Percentiles rank a stretch among this genome's conserved stretches.
Conservation (phyloP, 2,797 vertebrate species). For the Danio albolineatus region DNA sequence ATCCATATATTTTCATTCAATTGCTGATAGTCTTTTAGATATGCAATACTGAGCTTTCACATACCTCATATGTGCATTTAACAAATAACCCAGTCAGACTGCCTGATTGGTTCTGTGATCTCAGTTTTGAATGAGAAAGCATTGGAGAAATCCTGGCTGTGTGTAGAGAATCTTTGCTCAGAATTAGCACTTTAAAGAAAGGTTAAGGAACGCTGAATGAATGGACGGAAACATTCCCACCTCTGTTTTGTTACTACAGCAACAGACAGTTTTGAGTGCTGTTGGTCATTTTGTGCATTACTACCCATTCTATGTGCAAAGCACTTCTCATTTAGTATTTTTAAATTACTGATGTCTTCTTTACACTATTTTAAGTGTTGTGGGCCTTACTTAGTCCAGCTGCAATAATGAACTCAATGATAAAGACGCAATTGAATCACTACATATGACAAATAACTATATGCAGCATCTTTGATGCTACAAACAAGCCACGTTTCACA, state of each 20-base stretch:
- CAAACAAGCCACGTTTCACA: not conserved
- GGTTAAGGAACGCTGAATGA: constrained; percentile 42
- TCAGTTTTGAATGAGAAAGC: constrained; percentile 45
- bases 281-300: constrained; percentile 62
- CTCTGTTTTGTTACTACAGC: constrained; percentile 63
- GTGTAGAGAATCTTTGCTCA: constrained; percentile 40
- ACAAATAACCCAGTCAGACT: constrained; percentile 56
- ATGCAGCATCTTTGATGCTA: not conserved
- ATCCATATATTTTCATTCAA: constrained; percentile 33
- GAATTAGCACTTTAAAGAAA: constrained; percentile 65
- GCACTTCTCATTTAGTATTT: constrained; percentile 16
- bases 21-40: constrained; percentile 49
- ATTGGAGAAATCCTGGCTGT: constrained; percentile 62
- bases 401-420: constrained; percentile 34
- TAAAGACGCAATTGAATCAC: constrained; percentile 1
- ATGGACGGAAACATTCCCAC: constrained; percentile 61
- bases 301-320: constrained; percentile 42
- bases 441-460: constrained; percentile 2
- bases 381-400: constrained; percentile 27
- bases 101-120: constrained; percentile 47
- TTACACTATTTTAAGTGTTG: constrained; percentile 13
- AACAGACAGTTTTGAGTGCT: constrained; percentile 60
- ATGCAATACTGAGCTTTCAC: constrained; percentile 63
- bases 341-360: constrained; percentile 20
- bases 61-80: constrained; percentile 61